Percentiles rank a stretch among this genome's conserved stretches.
These are phyloP conservation scores for Dryococelus australis DNA, from an alignment of 2,888 invertebrate genomes.

Conservation along the genomic window DNA sequence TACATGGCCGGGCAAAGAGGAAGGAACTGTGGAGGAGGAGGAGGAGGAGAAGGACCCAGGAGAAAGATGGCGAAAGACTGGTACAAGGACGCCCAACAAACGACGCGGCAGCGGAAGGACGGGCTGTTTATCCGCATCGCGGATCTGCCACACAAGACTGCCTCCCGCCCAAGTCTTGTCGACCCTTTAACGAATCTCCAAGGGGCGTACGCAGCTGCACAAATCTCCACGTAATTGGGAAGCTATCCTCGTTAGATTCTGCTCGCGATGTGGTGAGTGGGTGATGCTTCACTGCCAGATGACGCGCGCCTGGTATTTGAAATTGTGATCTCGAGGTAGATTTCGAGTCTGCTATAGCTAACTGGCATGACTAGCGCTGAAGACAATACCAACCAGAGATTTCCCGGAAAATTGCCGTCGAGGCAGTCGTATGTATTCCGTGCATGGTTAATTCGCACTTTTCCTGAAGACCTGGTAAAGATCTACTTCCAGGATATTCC, in stretches of 20 bases:
- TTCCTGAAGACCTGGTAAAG: too few relatives aligned
- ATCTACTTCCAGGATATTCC: too few relatives aligned
- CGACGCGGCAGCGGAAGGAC: not conserved
- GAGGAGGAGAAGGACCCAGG: too few relatives aligned
- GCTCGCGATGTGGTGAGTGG: not conserved
- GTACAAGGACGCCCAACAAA: not conserved
- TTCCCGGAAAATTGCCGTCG: too few relatives aligned
- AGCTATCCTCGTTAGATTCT: conserved; percentile 3
- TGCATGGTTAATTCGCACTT: too few relatives aligned
- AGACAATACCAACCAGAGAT: too few relatives aligned
- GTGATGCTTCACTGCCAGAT: not conserved
- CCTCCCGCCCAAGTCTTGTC: not conserved
- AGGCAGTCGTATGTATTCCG: too few relatives aligned
- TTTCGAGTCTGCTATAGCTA: too few relatives aligned
- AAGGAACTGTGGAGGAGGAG: not conserved
- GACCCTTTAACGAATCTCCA: not conserved
- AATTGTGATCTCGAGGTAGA: too few relatives aligned
- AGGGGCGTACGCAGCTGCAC: not conserved
- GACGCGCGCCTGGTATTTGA: not conserved
- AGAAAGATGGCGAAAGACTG: too few relatives aligned
- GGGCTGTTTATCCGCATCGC: not conserved
- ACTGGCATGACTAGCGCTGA: too few relatives aligned
- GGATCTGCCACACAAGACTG: not conserved
- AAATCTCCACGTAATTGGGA: conserved; percentile 9
- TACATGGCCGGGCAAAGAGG: not conserved